Evolutionary conservation across 2,888 invertebrate genomes (phyloP).

Genomic region (Tipula confusa): DNA sequence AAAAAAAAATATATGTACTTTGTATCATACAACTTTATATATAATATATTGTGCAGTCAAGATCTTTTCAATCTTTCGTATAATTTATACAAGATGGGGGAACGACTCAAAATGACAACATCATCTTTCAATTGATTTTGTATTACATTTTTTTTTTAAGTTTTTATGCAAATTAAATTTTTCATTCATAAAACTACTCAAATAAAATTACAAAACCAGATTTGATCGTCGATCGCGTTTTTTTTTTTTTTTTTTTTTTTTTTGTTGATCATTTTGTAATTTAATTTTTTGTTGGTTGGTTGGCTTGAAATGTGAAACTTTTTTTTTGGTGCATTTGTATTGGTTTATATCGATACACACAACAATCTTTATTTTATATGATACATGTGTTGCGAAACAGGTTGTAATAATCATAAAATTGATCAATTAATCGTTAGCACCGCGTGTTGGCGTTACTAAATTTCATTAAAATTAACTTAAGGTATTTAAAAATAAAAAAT

Average conservation of each 20-base stretch:
- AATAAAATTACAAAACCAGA: not conserved
- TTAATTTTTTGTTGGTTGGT: not conserved
- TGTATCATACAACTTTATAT: not conserved
- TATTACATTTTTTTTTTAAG: not conserved
- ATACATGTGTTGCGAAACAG: not conserved
- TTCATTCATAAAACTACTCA: slow-evolving; percentile 1
- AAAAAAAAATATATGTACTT: not conserved
- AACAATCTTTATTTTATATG: not conserved
- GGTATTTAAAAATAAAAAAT: not conserved
- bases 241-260: not conserved
- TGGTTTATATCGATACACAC: too few relatives aligned
- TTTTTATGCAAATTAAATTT: not conserved
- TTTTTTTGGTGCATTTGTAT: not conserved
- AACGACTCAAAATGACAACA: not conserved
- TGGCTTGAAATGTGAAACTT: not conserved
- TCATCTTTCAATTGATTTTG: not conserved
- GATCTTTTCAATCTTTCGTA: not conserved
- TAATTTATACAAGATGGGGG: not conserved
- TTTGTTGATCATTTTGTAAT: not conserved
- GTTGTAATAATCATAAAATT: slow-evolving; percentile 9
- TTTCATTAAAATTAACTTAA: not conserved
- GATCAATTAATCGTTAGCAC: not conserved
- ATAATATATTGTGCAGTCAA: slow-evolving; percentile 5
- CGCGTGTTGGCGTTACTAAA: slow-evolving; percentile 1
- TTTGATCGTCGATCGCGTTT: not conserved